These are phyloP conservation scores for Pipra filicauda DNA, from an alignment of 2,113 vertebrate species.

Conservation along the genomic window DNA sequence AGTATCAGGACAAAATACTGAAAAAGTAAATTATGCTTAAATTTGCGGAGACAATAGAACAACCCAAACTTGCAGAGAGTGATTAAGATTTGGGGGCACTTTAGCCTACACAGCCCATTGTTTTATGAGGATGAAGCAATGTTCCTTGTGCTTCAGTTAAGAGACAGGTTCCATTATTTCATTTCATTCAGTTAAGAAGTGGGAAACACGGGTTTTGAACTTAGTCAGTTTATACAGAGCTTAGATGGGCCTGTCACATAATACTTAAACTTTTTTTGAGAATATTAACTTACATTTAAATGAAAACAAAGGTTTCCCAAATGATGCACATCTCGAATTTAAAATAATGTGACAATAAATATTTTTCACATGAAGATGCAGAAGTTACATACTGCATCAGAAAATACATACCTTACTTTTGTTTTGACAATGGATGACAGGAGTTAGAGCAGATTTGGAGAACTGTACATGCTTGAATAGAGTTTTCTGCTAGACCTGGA, in stretches of 20 bases:
- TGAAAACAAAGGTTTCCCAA: neutral
- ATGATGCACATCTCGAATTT: neutral
- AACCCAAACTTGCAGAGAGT: neutral
- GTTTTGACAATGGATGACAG: neutral
- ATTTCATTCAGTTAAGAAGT: neutral
- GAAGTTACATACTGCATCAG: neutral
- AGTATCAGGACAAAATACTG: neutral
- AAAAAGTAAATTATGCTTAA: neutral
- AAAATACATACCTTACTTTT: neutral
- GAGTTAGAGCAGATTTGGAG: neutral
- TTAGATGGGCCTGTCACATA: neutral
- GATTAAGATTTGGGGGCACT: neutral
- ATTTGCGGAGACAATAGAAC: neutral
- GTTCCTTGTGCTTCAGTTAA: neutral
- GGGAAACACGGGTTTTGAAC: neutral
- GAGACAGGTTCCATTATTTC: neutral
- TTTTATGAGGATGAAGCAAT: neutral
- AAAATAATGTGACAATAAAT: neutral
- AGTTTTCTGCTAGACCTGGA: neutral
- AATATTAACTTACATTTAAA: neutral
- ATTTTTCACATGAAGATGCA: neutral
- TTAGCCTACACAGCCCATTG: neutral
- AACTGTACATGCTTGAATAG: neutral
- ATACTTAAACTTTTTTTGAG: neutral
- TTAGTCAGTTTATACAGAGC: neutral